These are phyloP conservation scores for Forficula auricularia DNA, from an alignment of 1,140 invertebrate species.

Conservation along the genomic window DNA sequence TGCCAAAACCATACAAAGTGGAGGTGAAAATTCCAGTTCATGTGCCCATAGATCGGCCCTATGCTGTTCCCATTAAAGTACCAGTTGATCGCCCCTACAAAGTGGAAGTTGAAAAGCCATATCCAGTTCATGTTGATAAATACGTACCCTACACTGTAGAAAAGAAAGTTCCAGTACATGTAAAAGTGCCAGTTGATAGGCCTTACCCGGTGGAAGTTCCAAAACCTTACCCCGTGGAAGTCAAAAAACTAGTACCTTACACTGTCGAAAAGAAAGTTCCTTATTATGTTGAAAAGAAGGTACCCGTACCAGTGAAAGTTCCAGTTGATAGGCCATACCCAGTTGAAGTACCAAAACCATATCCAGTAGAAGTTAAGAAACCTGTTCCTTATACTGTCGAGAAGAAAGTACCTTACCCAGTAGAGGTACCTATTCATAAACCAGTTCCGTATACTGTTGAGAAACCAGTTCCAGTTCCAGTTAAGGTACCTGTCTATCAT, in stretches of 20 bases:
- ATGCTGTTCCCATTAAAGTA: conserved; percentile 19
- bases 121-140: conserved; percentile 4
- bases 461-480: conserved; percentile 7
- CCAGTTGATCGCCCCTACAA: conserved; percentile 23
- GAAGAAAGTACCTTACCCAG: conserved; percentile 2
- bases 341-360: conserved; percentile 2
- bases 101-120: conserved; percentile 13
- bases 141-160: conserved; percentile 14
- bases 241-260: conserved; percentile 1
- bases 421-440: conserved; percentile 1
- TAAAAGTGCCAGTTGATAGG: conserved; percentile 10
- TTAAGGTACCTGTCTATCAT: neutral
- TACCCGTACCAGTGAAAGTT: conserved; percentile 59
- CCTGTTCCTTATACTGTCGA: neutral
- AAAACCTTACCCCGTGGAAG: conserved; percentile 6
- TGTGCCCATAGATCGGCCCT: conserved; percentile 1
- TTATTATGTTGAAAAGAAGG: conserved; percentile 25
- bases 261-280: conserved; percentile 4
- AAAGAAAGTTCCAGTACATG: conserved; percentile 12
- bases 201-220: conserved; percentile 4
- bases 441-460: neutral
- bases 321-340: conserved; percentile 21
- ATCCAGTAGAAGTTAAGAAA: conserved; percentile 1
- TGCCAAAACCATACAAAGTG: neutral
- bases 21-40: conserved; percentile 1